These are phyloP conservation scores for Danaus chrysippus DNA, from an alignment of 2,888 invertebrate genomes.

Conservation along the genomic window DNA sequence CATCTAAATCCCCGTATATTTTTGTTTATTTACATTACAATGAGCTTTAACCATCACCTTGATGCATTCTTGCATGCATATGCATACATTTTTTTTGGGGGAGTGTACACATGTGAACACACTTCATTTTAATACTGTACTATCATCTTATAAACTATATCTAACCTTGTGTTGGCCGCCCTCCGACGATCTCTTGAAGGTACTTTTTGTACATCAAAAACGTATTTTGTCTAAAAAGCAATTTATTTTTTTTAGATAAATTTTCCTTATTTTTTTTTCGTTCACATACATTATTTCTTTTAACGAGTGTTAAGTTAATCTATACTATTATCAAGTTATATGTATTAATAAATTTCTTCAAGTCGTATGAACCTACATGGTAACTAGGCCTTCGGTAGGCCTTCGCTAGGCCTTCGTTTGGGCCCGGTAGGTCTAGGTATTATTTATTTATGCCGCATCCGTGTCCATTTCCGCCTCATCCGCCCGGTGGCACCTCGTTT, in stretches of 20 bases:
- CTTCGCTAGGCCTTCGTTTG: neutral
- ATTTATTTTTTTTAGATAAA: slow-evolving; percentile 11
- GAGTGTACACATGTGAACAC: neutral
- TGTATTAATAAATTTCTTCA: neutral
- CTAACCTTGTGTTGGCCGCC: slow-evolving; percentile 63
- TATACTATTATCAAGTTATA: neutral
- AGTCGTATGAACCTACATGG: neutral
- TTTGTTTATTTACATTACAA: slow-evolving; percentile 11
- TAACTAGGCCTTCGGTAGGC: neutral
- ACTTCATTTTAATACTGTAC: slow-evolving; percentile 31
- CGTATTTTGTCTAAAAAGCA: slow-evolving; percentile 15
- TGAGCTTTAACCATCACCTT: neutral
- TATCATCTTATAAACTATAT: slow-evolving; percentile 56
- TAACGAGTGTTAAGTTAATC: neutral
- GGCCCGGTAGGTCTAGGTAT: neutral
- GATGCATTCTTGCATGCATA: neutral
- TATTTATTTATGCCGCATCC: neutral
- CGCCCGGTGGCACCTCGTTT: neutral
- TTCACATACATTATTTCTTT: neutral
- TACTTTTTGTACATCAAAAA: slow-evolving; percentile 23
- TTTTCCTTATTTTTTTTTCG: neutral
- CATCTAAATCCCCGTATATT: no score
- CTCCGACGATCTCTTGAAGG: slow-evolving; percentile 59
- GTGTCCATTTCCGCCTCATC: neutral
- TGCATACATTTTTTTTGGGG: neutral